These are phyloP conservation scores for Camptogramma bilineatum DNA, from an alignment of 2,888 invertebrate species.

Conservation along the genomic window DNA sequence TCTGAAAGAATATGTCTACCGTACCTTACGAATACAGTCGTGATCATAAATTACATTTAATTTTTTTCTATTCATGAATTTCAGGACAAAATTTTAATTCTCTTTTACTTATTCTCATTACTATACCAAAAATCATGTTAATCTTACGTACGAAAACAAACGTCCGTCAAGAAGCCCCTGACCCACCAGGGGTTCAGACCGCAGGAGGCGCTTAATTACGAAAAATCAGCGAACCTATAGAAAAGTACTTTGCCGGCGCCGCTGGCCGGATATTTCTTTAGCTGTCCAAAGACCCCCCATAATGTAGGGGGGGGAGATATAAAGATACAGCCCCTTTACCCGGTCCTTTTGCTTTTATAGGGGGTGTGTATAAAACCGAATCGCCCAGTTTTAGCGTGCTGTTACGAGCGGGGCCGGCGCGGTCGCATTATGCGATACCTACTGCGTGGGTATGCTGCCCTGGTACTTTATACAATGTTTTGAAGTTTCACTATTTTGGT, in stretches of 20 bases:
- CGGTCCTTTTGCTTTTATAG: slow-evolving; percentile 86
- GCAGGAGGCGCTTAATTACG: slow-evolving; percentile 74
- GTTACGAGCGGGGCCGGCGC: slow-evolving; percentile 81
- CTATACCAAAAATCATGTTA: too few relatives aligned
- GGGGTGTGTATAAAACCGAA: slow-evolving; percentile 86
- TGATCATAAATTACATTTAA: too few relatives aligned
- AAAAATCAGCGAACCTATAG: slow-evolving; percentile 80
- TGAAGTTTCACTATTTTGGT: slow-evolving; percentile 57
- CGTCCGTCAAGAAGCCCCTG: background rate
- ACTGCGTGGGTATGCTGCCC: slow-evolving; percentile 74
- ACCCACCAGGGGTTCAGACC: slow-evolving; percentile 54
- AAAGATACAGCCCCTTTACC: slow-evolving; percentile 85
- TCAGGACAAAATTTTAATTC: too few relatives aligned
- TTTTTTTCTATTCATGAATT: too few relatives aligned
- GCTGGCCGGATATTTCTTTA: slow-evolving; percentile 84
- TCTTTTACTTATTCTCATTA: too few relatives aligned
- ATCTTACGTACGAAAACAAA: background rate
- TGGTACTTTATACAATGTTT: slow-evolving; percentile 63
- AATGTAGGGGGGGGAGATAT: slow-evolving; percentile 83
- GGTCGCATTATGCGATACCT: slow-evolving; percentile 74
- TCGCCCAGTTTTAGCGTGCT: slow-evolving; percentile 85
- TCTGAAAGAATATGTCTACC: too few relatives aligned
- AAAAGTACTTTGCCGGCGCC: slow-evolving; percentile 79
- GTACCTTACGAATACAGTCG: too few relatives aligned
- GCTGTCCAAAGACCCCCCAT: slow-evolving; percentile 85